Base-by-base conservation (phyloP, 2,888 invertebrate genomes). In the Apoderus coryli region DNA sequence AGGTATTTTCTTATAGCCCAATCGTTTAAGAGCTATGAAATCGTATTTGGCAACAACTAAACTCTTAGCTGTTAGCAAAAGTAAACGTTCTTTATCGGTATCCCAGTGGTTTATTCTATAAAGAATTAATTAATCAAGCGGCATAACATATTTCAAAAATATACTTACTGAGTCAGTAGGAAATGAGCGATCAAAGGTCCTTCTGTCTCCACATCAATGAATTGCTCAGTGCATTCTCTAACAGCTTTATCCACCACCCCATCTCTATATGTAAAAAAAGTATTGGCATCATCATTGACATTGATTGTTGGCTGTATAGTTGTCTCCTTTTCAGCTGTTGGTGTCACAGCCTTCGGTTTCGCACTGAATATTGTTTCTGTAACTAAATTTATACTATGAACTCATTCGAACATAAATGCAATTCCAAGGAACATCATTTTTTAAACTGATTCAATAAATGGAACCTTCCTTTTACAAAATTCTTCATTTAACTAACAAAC, bases 31-130 rank as follows among this genome's bases (percentile, higher is more conserved):
- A 1, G 79, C 79, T 44, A 88, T 85, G 54, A 88, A 85, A 58
- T 88, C 85, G 55, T 81, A 88, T 52, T 82, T 84, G 34, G 81
- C 68, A 4, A 76, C 67, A 47, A 82, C 66, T 14, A 88, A 59
- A 22, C 73, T 64, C 44, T 74, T 67, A n/a, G 76, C 71, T 3
- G 80, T 78, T 13, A 88, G 59, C 9, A 85, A 53, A 2, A 85
- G 63, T 22, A 88, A 65, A 28, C 82, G 66, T 56, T 88, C 88
- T 46, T 78, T 76, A 51, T 88, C 85, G 48, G 77, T 74, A 50
- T 86, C 84, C 86, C 86, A 88, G 38, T 82, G 64, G 45, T 80
- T 84, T 46, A 88, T 84, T 54, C 86, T 86, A 54, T 10, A 65
- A 57, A 41, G 25, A 33, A 29, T 14, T 26, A 2, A 29, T 27